Evolutionary conservation across 2,113 vertebrate species (phyloP), one percentile per base, ranked within the genome.

Genomic region (Smithornis capensis): DNA sequence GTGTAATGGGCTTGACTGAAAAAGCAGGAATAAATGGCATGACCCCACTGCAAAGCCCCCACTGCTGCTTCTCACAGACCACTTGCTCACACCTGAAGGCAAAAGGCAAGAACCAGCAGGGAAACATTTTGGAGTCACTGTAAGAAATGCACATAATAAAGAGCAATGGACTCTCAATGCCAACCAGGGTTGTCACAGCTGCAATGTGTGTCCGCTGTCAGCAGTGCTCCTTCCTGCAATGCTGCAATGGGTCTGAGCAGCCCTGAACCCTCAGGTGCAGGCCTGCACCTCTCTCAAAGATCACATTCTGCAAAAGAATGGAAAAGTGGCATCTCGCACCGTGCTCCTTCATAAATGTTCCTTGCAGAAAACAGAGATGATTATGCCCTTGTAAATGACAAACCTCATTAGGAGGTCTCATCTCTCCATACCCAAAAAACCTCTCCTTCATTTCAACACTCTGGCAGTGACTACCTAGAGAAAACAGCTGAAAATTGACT

Each of bases 361-460:
- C 67, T 52, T 38, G 24, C 89, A 95, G 94, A 73, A 79, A 81
- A 74, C 59, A 78, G 87, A 95, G 77, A 86, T 64, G 70, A 83
- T 60, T 64, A 23, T 62, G 49, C n/a, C 60, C 65, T 94, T 94
- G 67, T 83, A 95, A 94, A 75, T 73, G 75, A 95, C 69, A 95
- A 90, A 85, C 35, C 31, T 84, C 89, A 80, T 90, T 63, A 86
- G 85, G 68, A 82, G 65, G 91, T 70, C 84, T 93, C 6, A 1
- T n/a, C 37, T 49, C 37, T 85, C 44, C 74, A 16, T 18, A 42
- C 6, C 17, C 5, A 0, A 1, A 12, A 19, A 13, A 49, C 8
- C 27, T 70, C 12, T 89, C 22, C 84, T 89, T 73, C n/a, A 92
- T 74, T 73, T 90, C 82, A 64, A 3, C 31, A 16, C 29, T 50